Evolutionary conservation across 2,113 vertebrate genomes (phyloP).

Genomic region (Eira barbara): DNA sequence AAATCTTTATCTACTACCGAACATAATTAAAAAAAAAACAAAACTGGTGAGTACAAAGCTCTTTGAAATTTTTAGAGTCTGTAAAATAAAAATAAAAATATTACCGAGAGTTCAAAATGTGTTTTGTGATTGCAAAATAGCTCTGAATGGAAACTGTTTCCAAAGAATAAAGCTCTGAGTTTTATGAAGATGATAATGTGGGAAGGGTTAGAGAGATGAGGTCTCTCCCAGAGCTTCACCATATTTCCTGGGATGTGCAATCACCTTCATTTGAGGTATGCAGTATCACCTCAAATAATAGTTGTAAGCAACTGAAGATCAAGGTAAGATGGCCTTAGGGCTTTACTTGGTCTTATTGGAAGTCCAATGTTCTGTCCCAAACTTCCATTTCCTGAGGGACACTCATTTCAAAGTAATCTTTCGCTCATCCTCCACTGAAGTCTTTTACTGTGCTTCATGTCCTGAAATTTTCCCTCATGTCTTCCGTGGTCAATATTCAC

Average conservation of each 20-base stretch:
- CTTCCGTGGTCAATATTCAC: background rate
- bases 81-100: background rate
- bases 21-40: background rate
- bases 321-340: background rate
- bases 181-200: background rate
- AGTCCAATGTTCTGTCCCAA: background rate
- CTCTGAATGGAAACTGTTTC: background rate
- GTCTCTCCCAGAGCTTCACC: background rate
- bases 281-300: background rate
- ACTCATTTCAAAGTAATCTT: background rate
- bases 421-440: background rate
- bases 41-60: background rate
- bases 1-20: background rate
- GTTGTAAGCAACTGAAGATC: background rate
- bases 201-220: background rate
- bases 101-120: background rate
- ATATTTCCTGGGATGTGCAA: background rate
- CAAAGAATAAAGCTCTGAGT: background rate
- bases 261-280: background rate
- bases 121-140: background rate
- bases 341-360: background rate
- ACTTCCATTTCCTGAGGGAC: background rate
- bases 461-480: background rate
- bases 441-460: background rate
- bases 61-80: background rate